Evolutionary conservation across 2,888 invertebrate species (phyloP), one percentile per base, ranked within the genome.

Genomic region (Altica lythri): DNA sequence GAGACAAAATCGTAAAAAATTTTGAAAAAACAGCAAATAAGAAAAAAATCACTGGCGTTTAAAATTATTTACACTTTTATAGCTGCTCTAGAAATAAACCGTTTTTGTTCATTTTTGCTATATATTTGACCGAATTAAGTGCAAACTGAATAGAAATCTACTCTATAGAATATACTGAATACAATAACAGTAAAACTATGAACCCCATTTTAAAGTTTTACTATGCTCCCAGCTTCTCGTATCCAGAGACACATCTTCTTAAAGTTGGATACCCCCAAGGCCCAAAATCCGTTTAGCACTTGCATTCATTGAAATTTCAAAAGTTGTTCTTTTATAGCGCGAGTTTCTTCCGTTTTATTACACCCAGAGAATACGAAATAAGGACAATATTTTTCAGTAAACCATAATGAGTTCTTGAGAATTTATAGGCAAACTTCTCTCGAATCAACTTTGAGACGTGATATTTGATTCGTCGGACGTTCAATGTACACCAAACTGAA

Each of bases 291-390:
- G 8, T 25, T 46, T 27, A 46, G 34, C 45, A 35, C 19, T 47
- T 30, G 9, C 38, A 38, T 47, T 37, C 35, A 35, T 38, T 38
- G 44, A 54, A 57, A 57, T 53, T 44, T 44, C 53, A 34, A 53
- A 57, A 57, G 45, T 57, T 57, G 48, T 51, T 44, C 54, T 52
- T 54, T 57, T 52, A 57, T 52, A 45, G 40, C 46, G 16, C 34
- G 32, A 53, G 27, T 47, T 58, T 55, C 38, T 48, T 58, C 40
- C 54, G 50, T 48, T 58, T 54, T 57, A 30, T 25, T 25, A 38
- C 45, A 35, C 52, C 10, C 32, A 10, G 6, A 22, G 58, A 58
- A 58, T 58, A 48, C 54, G 46, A 48, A 30, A 30, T 30, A 30
- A 30, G 30, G 30, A 30, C 30, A 30, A 30, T 30, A 30, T 8